Conservation (phyloP, 2,113 vertebrate genomes). For the Halcyon malimbica region DNA sequence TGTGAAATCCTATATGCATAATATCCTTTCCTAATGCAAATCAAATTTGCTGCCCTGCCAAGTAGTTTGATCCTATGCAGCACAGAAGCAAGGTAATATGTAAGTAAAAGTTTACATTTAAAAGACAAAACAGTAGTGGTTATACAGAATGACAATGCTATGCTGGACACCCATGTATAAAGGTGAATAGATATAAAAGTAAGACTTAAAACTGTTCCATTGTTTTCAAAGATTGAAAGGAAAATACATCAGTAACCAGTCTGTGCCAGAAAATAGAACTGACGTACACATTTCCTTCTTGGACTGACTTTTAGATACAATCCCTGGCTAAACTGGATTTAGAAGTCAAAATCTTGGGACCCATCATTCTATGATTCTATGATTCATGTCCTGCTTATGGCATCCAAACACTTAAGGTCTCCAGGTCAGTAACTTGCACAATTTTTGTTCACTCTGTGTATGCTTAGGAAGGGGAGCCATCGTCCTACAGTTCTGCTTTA, state of each 20-base stretch:
- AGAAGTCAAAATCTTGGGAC: neutral
- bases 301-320: neutral
- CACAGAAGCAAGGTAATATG: neutral
- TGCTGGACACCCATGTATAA: neutral
- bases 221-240: neutral
- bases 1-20: constrained; percentile 53
- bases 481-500: neutral
- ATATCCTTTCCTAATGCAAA: constrained; percentile 39
- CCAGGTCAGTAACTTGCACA: neutral
- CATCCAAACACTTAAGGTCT: neutral
- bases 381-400: neutral
- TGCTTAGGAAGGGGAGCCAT: rapidly evolving
- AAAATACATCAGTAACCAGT: neutral
- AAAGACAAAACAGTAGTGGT: neutral
- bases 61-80: constrained; percentile 18
- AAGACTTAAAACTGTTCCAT: neutral
- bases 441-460: neutral
- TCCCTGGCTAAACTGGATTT: neutral
- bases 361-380: neutral
- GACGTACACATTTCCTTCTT: neutral
- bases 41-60: constrained; percentile 47
- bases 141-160: neutral
- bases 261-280: neutral
- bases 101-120: neutral
- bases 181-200: neutral